Conservation (phyloP, 2,888 invertebrate species). For the Cremastinae sp. region DNA sequence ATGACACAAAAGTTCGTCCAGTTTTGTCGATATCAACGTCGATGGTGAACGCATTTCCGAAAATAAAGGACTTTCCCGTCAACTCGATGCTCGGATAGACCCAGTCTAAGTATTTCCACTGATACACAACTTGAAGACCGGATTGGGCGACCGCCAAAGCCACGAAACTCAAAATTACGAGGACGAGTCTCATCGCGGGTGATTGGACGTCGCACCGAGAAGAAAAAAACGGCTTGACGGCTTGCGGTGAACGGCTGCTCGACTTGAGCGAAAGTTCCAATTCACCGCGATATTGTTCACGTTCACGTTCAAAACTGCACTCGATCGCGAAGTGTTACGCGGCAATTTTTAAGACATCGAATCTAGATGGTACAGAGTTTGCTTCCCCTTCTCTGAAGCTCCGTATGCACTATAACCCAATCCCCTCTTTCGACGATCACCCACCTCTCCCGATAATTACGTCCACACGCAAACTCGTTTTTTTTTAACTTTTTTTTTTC, state of each 20-base stretch:
- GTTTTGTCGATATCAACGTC: conserved; percentile 76
- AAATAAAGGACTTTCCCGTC: conserved; percentile 72
- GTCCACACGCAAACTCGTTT: conserved; percentile 22
- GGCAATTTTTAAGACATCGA: conserved; percentile 64
- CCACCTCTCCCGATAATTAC: conserved; percentile 38
- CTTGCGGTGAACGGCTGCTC: neutral
- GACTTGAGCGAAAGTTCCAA: neutral
- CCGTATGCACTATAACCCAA: conserved; percentile 48
- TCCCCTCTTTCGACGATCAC: conserved; percentile 54
- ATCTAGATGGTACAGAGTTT: conserved; percentile 18
- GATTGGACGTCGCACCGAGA: neutral
- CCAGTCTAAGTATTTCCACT: conserved; percentile 78
- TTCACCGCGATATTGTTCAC: conserved; percentile 56
- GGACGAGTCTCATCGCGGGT: conserved; percentile 38
- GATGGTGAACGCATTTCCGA: conserved; percentile 77
- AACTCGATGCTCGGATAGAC: conserved; percentile 70
- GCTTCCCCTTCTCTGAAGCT: conserved; percentile 41
- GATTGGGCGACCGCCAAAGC: conserved; percentile 51
- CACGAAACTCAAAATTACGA: conserved; percentile 40
- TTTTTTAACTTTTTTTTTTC: too few species aligned
- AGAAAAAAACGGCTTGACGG: neutral
- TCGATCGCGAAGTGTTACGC: conserved; percentile 61
- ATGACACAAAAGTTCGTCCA: conserved; percentile 78
- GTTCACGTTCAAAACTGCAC: conserved; percentile 67
- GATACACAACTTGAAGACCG: conserved; percentile 69